Conservation (phyloP, 2,113 vertebrate genomes). For the Elachura formosa region DNA sequence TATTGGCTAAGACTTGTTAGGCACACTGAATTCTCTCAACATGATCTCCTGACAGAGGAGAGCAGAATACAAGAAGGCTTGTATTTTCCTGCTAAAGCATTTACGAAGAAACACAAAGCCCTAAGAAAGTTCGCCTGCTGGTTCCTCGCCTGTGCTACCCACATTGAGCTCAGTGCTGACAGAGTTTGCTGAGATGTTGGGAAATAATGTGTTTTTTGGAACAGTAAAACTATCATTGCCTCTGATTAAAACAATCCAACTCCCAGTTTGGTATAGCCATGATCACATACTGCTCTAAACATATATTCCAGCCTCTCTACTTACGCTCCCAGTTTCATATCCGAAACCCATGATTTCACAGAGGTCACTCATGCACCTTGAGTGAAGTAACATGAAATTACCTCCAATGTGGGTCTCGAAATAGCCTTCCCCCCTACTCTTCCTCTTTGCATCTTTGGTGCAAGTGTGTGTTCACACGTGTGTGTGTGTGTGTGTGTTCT, state of each 20-base stretch:
- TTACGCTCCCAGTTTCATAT: constrained; percentile 56
- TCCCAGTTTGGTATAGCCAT: constrained; percentile 56
- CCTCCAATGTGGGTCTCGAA: constrained; percentile 37
- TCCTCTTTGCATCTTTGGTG: constrained; percentile 11
- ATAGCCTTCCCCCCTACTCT: constrained; percentile 21
- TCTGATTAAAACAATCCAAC: constrained; percentile 62
- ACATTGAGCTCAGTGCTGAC: neutral
- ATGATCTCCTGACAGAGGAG: constrained; percentile 17
- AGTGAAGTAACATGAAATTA: constrained; percentile 70
- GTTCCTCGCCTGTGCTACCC: neutral
- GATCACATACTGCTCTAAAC: constrained; percentile 56
- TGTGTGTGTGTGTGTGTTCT: constrained; percentile 19
- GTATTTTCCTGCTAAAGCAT: constrained; percentile 24
- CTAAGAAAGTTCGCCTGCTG: neutral
- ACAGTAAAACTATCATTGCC: constrained; percentile 57
- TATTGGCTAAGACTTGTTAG: neutral
- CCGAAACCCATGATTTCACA: constrained; percentile 67
- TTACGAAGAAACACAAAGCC: neutral
- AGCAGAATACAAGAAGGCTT: neutral
- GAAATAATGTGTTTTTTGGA: constrained; percentile 55
- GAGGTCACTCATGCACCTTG: constrained; percentile 68
- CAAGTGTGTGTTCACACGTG: neutral
- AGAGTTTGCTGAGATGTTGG: constrained; percentile 6
- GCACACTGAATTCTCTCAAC: neutral
- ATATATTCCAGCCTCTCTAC: constrained; percentile 52